Base-by-base conservation (phyloP, 2,797 vertebrate genomes). In the Gobionotothen gibberifrons region DNA sequence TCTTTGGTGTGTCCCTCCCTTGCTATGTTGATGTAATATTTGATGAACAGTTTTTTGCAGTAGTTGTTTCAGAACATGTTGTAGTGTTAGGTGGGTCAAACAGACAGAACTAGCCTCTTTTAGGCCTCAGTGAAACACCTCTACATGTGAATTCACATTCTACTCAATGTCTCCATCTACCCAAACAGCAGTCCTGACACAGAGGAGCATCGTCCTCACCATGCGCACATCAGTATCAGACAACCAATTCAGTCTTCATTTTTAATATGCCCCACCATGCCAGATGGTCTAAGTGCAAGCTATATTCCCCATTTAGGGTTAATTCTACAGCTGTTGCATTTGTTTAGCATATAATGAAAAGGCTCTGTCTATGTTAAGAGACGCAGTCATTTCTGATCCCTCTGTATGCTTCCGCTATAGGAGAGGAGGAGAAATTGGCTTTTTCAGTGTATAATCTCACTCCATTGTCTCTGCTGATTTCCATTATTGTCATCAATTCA, bases 261-360 rank as follows among this genome's bases (percentile, higher is more conserved):
- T 26, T 92, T 83, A 85, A 86, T 80, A 71, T 85, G 73, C 64
- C 79, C 74, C 66, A 74, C 76, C 70, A 54, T 76, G 82, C 91
- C 94, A 95, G 93, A 94, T 93, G 94, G 87, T 83, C 65, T 75
- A 74, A 87, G 85, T 85, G 83, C 82, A 88, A 86, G 83, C 89
- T 88, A 73, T 77, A 88, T 85, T 90, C 82, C 84, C 89, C 85
- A 81, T 93, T 93, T 89, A 87, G 85, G 88, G 83, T 91, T 89
- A 86, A 92, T 89, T 91, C 79, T 76, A 88, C 83, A 83, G 89
- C 89, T 81, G 84, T 84, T 81, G 75, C 54, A 66, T 93, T 93
- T 90, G 89, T 90, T 91, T 89, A 89, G 85, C 77, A 73, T 85
- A 70, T 89, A 92, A 93, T 92, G 79, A 86, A 93, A 90, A 83